A percentile compares a stretch with the other conserved stretches of the same genome.
phyloP scores from a whole-genome alignment of 2,113 vertebrate species.

The Lasiurus cinereus region DNA sequence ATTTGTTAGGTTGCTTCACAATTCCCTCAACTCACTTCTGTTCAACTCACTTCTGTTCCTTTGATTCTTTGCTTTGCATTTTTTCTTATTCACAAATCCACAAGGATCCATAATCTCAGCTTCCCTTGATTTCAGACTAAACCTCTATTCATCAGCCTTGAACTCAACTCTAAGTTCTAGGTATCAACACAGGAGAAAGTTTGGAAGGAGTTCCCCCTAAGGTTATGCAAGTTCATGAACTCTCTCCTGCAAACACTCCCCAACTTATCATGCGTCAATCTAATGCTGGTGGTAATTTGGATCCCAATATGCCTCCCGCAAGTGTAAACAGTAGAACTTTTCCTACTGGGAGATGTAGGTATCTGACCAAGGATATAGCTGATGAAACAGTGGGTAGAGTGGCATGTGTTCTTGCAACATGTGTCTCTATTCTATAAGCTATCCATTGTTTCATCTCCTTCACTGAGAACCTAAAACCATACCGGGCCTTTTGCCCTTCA shows the following conservation, averaged over 20 bases:
- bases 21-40: neutral
- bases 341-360: neutral
- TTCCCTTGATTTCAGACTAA: neutral
- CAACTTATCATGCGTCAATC: neutral
- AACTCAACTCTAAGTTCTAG: neutral
- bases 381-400: too few species aligned
- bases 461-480: neutral
- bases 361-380: neutral
- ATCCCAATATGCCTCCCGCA: neutral
- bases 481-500: neutral
- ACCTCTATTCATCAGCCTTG: neutral
- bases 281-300: neutral
- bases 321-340: neutral
- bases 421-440: neutral
- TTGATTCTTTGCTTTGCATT: neutral
- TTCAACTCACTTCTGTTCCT: neutral
- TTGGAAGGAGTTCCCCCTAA: neutral
- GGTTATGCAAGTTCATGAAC: neutral
- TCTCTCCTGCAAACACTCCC: neutral
- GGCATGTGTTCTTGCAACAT: neutral
- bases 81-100: neutral
- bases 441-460: neutral
- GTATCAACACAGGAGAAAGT: neutral
- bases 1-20: neutral
- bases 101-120: neutral